A percentile compares a stretch with the other conserved stretches of the same genome.
Evolutionary conservation across 1,140 invertebrate species (phyloP).

Genomic region (Drosophila fuyamai): DNA sequence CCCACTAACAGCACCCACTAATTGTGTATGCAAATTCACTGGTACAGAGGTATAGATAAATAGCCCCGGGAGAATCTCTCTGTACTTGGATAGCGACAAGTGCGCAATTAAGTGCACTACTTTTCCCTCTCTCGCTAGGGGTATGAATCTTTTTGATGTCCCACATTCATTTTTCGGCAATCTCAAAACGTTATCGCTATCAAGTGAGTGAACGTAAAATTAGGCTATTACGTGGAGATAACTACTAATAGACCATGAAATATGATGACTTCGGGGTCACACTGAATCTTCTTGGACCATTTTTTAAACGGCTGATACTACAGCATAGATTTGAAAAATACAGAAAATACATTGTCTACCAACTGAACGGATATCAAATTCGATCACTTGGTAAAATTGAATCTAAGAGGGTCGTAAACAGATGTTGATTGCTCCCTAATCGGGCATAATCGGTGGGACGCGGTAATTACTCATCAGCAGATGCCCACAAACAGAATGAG

Average conservation of each 20-base stretch:
- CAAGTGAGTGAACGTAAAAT: slow-evolving; percentile 2
- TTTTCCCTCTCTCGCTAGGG: not conserved
- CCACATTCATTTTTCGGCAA: slow-evolving; percentile 22
- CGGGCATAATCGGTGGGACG: not conserved
- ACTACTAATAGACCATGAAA: slow-evolving; percentile 12
- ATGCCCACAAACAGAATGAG: not conserved
- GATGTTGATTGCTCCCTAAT: slow-evolving; percentile 27
- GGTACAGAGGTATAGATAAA: slow-evolving; percentile 21
- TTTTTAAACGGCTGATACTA: slow-evolving; percentile 10
- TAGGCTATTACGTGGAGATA: slow-evolving; percentile 8
- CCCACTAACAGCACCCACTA: slow-evolving; percentile 56
- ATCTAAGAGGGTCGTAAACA: slow-evolving; percentile 9
- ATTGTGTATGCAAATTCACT: slow-evolving; percentile 40
- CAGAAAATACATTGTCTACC: slow-evolving; percentile 11
- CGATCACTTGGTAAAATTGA: slow-evolving; percentile 1
- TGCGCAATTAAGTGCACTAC: slow-evolving; percentile 42
- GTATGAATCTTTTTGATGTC: slow-evolving; percentile 2
- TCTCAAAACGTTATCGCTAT: slow-evolving; percentile 26
- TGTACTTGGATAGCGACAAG: slow-evolving; percentile 12
- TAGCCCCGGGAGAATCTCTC: slow-evolving; percentile 18
- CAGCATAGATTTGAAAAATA: slow-evolving; percentile 11
- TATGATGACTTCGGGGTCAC: not conserved
- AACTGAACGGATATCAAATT: slow-evolving; percentile 21
- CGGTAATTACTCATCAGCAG: slow-evolving; percentile 17
- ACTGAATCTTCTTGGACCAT: slow-evolving; percentile 30